phyloP scores from a whole-genome alignment of 1,140 invertebrate species.

The Zaprionus nigranus region DNA sequence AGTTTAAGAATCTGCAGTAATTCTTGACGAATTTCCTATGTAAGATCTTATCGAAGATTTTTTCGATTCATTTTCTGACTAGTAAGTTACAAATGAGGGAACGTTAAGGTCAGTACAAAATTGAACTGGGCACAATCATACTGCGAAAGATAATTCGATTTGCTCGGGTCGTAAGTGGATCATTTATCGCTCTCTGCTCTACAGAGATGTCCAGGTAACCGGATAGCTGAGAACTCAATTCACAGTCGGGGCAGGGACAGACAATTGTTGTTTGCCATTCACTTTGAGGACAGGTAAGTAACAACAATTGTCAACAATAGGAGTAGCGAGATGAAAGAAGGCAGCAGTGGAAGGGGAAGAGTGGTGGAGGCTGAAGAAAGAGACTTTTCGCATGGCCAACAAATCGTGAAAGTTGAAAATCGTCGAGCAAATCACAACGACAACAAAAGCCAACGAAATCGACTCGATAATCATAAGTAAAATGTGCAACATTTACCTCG shows the following conservation, averaged over 20 bases:
- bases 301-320: constrained; percentile 57
- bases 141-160: constrained; percentile 1
- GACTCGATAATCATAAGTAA: constrained; percentile 74
- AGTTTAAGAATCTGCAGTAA: background rate
- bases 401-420: constrained; percentile 77
- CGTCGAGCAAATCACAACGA: constrained; percentile 55
- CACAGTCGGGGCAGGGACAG: constrained; percentile 5
- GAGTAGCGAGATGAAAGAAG: constrained; percentile 3
- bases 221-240: constrained; percentile 65
- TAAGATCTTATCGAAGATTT: background rate
- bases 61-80: constrained; percentile 3
- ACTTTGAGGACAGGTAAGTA: constrained; percentile 46
- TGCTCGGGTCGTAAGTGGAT: constrained; percentile 13
- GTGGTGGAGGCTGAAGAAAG: background rate
- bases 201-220: constrained; percentile 56
- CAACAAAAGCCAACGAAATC: constrained; percentile 24
- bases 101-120: background rate
- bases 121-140: background rate
- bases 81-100: background rate
- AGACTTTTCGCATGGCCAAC: constrained; percentile 23
- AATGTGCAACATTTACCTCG: constrained; percentile 43
- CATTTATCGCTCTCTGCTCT: constrained; percentile 18
- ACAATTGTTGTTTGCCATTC: constrained; percentile 56
- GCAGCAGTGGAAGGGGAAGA: background rate
- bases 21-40: background rate